Evolutionary conservation across 2,888 invertebrate species (phyloP), one percentile per base, ranked within the genome.

Genomic region (Leistus spinibarbis): DNA sequence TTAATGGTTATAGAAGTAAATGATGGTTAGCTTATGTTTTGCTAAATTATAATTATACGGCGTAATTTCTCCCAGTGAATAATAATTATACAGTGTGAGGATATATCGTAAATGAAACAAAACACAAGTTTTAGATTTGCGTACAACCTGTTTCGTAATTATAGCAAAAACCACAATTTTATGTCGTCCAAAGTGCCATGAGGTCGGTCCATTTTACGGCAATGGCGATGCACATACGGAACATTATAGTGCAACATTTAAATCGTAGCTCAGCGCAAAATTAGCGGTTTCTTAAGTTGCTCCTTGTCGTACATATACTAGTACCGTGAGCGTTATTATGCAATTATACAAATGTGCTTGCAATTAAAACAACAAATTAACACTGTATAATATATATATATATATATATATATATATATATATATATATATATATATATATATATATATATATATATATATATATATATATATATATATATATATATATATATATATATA

Each of bases 241-340:
- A 17, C 57, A 56, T 27, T 16, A 64, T 56, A 65, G 56, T 54
- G 72, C 72, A 10, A 56, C 65, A 40, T 67, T 73, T 73, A 73
- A 73, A 73, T 73, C 73, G 73, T 73, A 73, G 73, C 73, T 73
- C 60, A 73, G 67, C 73, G 67, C 73, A 73, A 67, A 73, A 73
- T 73, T 73, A 73, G 73, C 73, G 73, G 73, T 73, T 73, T 73
- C 73, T 73, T 73, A 73, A 73, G 73, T 73, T 73, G 66, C 65
- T 53, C 62, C 67, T 40, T 10, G 40, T 40, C 40, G 40, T 40
- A 62, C 67, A 67, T 73, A 67, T 73, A 67, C 67, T 54, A 72
- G 62, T 62, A n/a, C 67, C 40, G 40, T 72, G 73, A 73, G 60
- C 54, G 73, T 73, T 73, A 73, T 73, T 73, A 73, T 67, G 73